Conservation (phyloP, 2,797 vertebrate species). For the Zenarchopterus dispar region DNA sequence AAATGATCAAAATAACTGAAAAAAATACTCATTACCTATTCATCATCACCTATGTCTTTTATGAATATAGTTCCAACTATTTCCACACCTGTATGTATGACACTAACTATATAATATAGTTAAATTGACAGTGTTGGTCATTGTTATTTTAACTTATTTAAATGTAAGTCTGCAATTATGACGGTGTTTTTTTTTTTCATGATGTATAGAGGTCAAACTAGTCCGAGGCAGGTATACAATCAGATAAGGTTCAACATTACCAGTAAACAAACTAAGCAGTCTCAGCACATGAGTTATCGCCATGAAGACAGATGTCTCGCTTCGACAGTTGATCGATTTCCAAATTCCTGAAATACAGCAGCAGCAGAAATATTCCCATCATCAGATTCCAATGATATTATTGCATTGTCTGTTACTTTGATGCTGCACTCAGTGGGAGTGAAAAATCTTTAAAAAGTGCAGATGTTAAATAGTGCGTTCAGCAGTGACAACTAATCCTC, state of each 20-base stretch:
- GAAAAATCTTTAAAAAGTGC: background rate
- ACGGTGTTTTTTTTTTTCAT: slow-evolving; percentile 2
- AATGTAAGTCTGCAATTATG: no score
- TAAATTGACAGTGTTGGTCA: no score
- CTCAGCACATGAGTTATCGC: slow-evolving; percentile 13
- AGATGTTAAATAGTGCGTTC: no score
- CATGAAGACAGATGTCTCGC: slow-evolving; percentile 23
- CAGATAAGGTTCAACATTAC: slow-evolving; percentile 15
- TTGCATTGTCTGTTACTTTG: background rate
- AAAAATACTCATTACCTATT: no score
- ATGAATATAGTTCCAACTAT: no score
- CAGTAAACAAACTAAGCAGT: slow-evolving; percentile 29
- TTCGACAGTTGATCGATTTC: background rate
- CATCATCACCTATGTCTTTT: no score
- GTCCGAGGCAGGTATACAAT: background rate
- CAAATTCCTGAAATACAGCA: slow-evolving; percentile 20
- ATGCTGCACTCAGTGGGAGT: background rate
- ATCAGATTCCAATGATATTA: background rate
- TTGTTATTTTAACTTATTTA: no score
- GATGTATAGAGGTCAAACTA: background rate
- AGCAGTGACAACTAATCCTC: no score
- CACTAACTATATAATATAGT: no score
- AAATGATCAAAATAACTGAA: no score
- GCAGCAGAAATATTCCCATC: background rate
- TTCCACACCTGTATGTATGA: no score